Evolutionary conservation across 37 sponge, comb jelly and placozoan genomes (phyloP), one percentile per base, ranked within the genome.

Genomic region (Ianthella basta): DNA sequence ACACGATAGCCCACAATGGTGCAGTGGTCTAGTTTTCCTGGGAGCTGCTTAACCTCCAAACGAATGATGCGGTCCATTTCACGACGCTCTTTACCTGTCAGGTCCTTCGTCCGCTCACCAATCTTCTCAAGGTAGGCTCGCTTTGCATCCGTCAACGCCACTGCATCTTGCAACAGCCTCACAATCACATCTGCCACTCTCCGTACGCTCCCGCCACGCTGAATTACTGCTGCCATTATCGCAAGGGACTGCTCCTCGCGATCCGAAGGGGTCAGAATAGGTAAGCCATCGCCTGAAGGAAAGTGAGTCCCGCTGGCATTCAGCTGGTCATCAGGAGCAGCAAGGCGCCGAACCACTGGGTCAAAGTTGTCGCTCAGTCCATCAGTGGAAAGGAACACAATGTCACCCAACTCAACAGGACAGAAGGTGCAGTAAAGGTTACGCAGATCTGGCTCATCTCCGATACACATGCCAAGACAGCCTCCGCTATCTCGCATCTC

Each of bases 11-110:
- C 96, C 3, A 83, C 96, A 6, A 86, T 81, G 16, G 93, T 86
- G 55, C 93, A 90, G 80, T 95, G 96, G 85, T 95, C 96, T 37
- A 95, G 63, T 73, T 95, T 95, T 18, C 96, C 96, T 0, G 90
- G 86, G n/a, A 84, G 44, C n/a, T 72, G 55, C 38, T 89, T 89
- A 23, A 89, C 20, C 5, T 34, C 55, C 24, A 83, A n/a, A 0
- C 60, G 39, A n/a, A 92, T 78, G 38, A 78, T 75, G 2, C 83
- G 54, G 24, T 91, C 88, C 56, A 86, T 67, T 2, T 72, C 79
- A 44, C 87, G 60, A 59, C 82, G 84, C 24, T 91, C 84, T 0
- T 87, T 56, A 14, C 65, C 35, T 14, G 85, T 83, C 29, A 89
- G 25, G 35, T 81, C 44, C 5, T 77, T 67, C 4, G 73, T 27